These are phyloP conservation scores for Cheumatopsyche charites DNA, from an alignment of 1,140 invertebrate species.

Conservation along the genomic window DNA sequence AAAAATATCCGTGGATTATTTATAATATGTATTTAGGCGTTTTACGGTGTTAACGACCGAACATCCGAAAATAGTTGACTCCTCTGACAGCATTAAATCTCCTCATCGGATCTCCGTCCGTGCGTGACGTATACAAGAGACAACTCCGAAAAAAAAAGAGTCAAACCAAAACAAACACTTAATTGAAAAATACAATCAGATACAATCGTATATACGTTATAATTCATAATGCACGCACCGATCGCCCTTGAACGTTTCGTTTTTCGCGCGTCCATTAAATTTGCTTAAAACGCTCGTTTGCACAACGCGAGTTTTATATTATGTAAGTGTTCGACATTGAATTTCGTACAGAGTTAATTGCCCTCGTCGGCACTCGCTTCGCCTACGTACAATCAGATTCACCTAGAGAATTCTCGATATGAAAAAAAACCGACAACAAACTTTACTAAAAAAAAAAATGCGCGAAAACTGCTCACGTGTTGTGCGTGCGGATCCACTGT, in stretches of 20 bases:
- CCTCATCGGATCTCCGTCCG: no score
- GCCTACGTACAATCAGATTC: neutral
- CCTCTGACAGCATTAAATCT: no score
- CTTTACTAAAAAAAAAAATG: neutral
- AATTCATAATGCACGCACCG: constrained; percentile 4
- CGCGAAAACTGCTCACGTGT: constrained; percentile 9
- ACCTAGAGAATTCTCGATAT: neutral
- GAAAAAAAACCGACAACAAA: neutral
- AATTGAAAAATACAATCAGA: neutral
- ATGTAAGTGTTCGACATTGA: constrained; percentile 8
- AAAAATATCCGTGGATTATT: no score
- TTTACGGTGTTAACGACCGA: no score
- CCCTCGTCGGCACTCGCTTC: neutral
- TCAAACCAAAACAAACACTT: neutral
- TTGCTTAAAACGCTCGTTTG: neutral
- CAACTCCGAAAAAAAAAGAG: no score
- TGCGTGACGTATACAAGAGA: no score
- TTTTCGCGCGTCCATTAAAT: constrained; percentile 6
- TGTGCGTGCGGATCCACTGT: neutral
- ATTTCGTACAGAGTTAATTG: constrained; percentile 1
- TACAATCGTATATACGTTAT: neutral
- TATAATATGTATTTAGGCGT: no score
- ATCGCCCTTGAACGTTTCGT: constrained; percentile 7
- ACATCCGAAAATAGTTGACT: no score
- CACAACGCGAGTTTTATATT: neutral